Percentiles rank a stretch among this genome's conserved stretches.
phyloP scores from a whole-genome alignment of 2,888 invertebrate species.

The Drosophila sordidapex region DNA sequence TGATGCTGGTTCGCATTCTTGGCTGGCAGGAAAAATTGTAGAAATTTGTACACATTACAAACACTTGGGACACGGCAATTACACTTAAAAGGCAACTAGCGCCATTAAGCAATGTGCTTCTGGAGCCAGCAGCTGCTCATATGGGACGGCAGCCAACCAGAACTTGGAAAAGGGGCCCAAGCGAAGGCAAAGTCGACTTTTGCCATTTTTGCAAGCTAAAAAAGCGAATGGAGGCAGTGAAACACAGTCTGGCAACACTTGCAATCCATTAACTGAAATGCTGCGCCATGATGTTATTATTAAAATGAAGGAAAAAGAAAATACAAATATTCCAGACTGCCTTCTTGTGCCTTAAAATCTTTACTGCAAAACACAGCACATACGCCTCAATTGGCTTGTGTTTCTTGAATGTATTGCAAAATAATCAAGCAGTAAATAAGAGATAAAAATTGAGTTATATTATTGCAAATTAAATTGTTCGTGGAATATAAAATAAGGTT shows the following conservation, averaged over 20 bases:
- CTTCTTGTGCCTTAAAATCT: slow-evolving; percentile 10
- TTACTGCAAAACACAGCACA: slow-evolving; percentile 26
- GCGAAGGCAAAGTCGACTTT: slow-evolving; percentile 22
- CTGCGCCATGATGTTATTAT: slow-evolving; percentile 66
- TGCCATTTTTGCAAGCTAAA: slow-evolving; percentile 61
- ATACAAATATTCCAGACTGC: slow-evolving; percentile 25
- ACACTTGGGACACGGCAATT: slow-evolving; percentile 79
- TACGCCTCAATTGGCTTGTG: slow-evolving; percentile 8
- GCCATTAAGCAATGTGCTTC: slow-evolving; percentile 69
- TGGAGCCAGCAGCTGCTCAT: slow-evolving; percentile 64
- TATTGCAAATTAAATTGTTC: neutral
- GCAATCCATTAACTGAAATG: slow-evolving; percentile 76
- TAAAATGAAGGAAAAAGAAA: slow-evolving; percentile 44
- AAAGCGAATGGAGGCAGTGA: slow-evolving; percentile 32
- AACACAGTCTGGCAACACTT: slow-evolving; percentile 67
- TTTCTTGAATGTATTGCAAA: slow-evolving; percentile 2
- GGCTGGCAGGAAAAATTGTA: slow-evolving; percentile 54
- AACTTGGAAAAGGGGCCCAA: neutral
- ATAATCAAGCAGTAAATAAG: slow-evolving; percentile 1
- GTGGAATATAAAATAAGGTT: neutral
- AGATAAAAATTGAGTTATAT: neutral
- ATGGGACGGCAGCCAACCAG: slow-evolving; percentile 47
- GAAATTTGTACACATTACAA: slow-evolving; percentile 74
- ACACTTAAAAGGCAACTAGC: slow-evolving; percentile 79
- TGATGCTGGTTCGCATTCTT: slow-evolving; percentile 23